A percentile compares a stretch with the other conserved stretches of the same genome.
phyloP scores from a whole-genome alignment of 2,797 vertebrate species.

The Gadopsis bispinosus region DNA sequence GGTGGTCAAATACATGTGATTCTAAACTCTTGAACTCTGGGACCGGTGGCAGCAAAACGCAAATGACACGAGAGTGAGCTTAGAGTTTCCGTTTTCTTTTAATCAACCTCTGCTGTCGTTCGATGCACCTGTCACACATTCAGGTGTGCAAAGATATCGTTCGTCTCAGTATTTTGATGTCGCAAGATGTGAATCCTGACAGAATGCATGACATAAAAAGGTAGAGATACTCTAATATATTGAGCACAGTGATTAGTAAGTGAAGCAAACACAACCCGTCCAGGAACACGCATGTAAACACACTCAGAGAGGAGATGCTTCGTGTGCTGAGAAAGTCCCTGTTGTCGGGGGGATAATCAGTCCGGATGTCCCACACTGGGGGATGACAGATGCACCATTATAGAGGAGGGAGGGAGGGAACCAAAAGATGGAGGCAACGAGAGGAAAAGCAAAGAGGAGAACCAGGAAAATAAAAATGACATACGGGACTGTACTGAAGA shows the following conservation, averaged over 20 bases:
- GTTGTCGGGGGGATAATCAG: slow-evolving; percentile 19
- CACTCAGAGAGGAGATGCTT: slow-evolving; percentile 33
- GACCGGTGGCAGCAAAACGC: background rate
- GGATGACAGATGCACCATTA: slow-evolving; percentile 45
- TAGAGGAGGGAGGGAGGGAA: slow-evolving; percentile 30
- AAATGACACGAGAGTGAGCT: no score
- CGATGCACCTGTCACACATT: background rate
- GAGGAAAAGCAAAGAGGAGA: slow-evolving; percentile 59
- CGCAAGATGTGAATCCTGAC: background rate
- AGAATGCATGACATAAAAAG: background rate
- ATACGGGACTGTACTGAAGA: slow-evolving; percentile 48
- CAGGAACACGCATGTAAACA: slow-evolving; percentile 50
- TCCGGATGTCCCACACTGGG: slow-evolving; percentile 39
- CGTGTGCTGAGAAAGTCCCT: slow-evolving; percentile 29
- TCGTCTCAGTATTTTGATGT: background rate
- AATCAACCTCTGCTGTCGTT: no score
- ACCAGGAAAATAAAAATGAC: slow-evolving; percentile 59
- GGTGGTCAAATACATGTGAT: background rate
- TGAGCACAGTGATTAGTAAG: background rate
- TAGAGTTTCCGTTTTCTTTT: background rate
- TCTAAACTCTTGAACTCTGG: background rate
- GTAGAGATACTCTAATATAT: background rate
- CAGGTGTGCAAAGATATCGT: background rate
- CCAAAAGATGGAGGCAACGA: slow-evolving; percentile 46
- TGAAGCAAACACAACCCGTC: no score